Conservation (phyloP, 2,888 invertebrate genomes). For the Gastrophysa polygoni region DNA sequence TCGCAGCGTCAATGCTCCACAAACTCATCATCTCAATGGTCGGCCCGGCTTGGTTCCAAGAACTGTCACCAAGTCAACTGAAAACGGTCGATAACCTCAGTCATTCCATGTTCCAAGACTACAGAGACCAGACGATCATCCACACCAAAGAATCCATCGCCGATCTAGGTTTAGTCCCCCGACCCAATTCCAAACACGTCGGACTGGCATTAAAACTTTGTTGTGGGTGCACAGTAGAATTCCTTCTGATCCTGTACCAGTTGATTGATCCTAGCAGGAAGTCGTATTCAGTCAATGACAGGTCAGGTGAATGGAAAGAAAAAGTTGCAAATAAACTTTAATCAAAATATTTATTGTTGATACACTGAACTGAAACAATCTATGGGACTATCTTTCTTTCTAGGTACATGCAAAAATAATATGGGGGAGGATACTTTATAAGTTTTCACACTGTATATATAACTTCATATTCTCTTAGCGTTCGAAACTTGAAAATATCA, state of each 20-base stretch:
- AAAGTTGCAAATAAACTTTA: too few relatives aligned
- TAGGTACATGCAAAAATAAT: too few relatives aligned
- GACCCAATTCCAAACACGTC: conserved; percentile 45
- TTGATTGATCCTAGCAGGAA: conserved; percentile 49
- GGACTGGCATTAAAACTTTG: conserved; percentile 48
- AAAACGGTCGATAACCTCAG: conserved; percentile 44
- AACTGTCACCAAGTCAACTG: conserved; percentile 52
- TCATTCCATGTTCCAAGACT: conserved; percentile 39
- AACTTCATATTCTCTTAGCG: too few relatives aligned
- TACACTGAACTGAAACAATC: too few relatives aligned
- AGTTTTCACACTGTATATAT: too few relatives aligned
- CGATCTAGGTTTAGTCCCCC: conserved; percentile 47
- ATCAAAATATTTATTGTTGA: too few relatives aligned
- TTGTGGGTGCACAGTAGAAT: conserved; percentile 52
- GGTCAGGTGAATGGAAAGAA: too few relatives aligned
- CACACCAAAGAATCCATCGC: conserved; percentile 47
- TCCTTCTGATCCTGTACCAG: conserved; percentile 53
- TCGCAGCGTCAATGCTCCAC: conserved; percentile 7
- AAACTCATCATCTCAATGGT: conserved; percentile 24
- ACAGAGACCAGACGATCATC: conserved; percentile 37
- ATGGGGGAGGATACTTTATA: too few relatives aligned
- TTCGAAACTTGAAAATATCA: too few relatives aligned
- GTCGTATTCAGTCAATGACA: conserved; percentile 53
- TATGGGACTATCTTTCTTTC: too few relatives aligned
- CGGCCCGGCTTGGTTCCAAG: conserved; percentile 56